A percentile compares a stretch with the other conserved stretches of the same genome.
phyloP scores from a whole-genome alignment of 2,797 vertebrate species.

The Oryzias sinensis region DNA sequence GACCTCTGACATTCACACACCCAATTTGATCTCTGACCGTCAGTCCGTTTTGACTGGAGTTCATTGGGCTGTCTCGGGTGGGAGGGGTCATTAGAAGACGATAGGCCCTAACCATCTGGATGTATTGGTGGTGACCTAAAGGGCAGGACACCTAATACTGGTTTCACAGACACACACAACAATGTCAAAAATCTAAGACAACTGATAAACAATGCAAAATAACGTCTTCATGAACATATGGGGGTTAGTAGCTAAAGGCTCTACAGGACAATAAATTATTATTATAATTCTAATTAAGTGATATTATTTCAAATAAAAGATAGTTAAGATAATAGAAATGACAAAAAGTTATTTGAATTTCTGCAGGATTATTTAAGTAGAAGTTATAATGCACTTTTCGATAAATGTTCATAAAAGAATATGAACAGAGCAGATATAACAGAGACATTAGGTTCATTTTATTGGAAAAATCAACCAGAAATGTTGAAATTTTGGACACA shows the following conservation, averaged over 20 bases:
- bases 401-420: background rate
- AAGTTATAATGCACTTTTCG: background rate
- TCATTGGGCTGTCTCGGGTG: conserved; percentile 29
- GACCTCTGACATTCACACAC: conserved; percentile 11
- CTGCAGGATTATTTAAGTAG: background rate
- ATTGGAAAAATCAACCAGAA: too few relatives aligned
- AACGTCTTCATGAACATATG: too few relatives aligned
- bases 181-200: too few relatives aligned
- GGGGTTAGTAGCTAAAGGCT: too few relatives aligned
- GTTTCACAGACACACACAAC: conserved; percentile 3
- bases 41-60: conserved; percentile 39
- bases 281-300: too few relatives aligned
- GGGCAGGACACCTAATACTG: conserved; percentile 27
- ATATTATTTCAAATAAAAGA: background rate
- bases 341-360: background rate
- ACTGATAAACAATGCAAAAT: too few relatives aligned
- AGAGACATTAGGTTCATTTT: too few relatives aligned
- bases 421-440: too few relatives aligned
- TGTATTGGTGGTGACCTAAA: conserved; percentile 35
- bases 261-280: too few relatives aligned
- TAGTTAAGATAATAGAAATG: too few relatives aligned
- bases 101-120: conserved; percentile 46
- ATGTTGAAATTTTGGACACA: too few relatives aligned
- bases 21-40: conserved; percentile 44
- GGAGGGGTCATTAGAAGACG: conserved; percentile 54